phyloP scores from a whole-genome alignment of 1,140 invertebrate genomes.

The Dendrolimus kikuchii region DNA sequence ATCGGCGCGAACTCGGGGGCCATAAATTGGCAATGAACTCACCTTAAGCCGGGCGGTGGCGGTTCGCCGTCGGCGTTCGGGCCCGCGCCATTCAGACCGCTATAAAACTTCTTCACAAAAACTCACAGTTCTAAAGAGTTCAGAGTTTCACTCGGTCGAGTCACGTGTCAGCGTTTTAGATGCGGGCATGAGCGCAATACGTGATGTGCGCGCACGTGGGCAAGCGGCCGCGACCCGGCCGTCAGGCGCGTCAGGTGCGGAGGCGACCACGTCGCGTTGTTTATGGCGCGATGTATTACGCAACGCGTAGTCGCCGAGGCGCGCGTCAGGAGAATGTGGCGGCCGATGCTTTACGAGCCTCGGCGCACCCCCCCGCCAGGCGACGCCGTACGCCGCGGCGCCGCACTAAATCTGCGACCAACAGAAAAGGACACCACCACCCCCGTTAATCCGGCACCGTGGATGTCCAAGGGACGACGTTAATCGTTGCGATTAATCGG shows the following conservation, averaged over 20 bases:
- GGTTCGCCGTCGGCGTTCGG: slow-evolving; percentile 59
- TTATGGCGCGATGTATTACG: slow-evolving; percentile 65
- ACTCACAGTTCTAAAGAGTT: slow-evolving; percentile 57
- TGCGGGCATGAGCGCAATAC: slow-evolving; percentile 61
- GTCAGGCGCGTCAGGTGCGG: slow-evolving; percentile 36
- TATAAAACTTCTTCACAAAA: slow-evolving; percentile 59
- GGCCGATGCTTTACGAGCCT: slow-evolving; percentile 71
- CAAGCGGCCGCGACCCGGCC: slow-evolving; percentile 17
- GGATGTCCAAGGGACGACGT: slow-evolving; percentile 58
- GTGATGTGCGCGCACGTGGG: slow-evolving; percentile 61
- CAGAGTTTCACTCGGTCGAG: slow-evolving; percentile 56
- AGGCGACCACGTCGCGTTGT: slow-evolving; percentile 55
- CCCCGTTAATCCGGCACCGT: slow-evolving; percentile 59
- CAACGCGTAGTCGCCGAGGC: slow-evolving; percentile 68
- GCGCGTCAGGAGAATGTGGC: slow-evolving; percentile 71
- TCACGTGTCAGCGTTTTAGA: slow-evolving; percentile 65
- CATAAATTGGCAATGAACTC: slow-evolving; percentile 67
- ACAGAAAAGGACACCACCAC: slow-evolving; percentile 62
- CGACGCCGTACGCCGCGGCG: slow-evolving; percentile 63
- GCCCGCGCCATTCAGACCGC: slow-evolving; percentile 52
- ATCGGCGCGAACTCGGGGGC: slow-evolving; percentile 38
- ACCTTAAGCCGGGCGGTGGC: slow-evolving; percentile 64
- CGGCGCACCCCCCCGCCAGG: slow-evolving; percentile 50
- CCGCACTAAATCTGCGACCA: slow-evolving; percentile 68
- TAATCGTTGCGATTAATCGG: slow-evolving; percentile 66